These are phyloP conservation scores for Halictus quadricinctus DNA, from an alignment of 2,888 invertebrate species.

Conservation along the genomic window DNA sequence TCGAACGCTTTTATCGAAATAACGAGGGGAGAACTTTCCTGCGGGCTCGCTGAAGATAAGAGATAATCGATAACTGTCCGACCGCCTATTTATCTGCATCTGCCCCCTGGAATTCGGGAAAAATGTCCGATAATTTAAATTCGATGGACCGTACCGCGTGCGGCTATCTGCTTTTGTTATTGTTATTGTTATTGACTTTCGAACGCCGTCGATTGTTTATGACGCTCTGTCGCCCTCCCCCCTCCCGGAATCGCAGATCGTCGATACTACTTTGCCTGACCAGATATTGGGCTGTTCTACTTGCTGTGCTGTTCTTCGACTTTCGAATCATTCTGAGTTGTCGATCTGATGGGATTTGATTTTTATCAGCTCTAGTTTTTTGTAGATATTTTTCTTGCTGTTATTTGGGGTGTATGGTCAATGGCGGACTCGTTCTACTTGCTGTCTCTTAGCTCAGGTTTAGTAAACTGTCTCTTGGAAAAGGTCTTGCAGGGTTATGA, in stretches of 20 bases:
- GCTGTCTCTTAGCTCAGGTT: too few species aligned
- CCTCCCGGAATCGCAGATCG: not conserved
- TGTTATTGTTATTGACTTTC: conserved; percentile 1
- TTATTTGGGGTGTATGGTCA: not conserved
- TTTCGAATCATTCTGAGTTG: not conserved
- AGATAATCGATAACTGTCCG: conserved; percentile 8
- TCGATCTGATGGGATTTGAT: not conserved
- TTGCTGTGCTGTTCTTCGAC: not conserved
- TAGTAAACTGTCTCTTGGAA: too few species aligned
- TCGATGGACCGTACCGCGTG: not conserved
- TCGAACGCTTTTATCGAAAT: conserved; percentile 41
- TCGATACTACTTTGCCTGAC: not conserved
- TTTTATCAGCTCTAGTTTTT: not conserved
- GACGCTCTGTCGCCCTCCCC: not conserved
- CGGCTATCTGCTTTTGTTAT: not conserved
- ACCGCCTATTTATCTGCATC: conserved; percentile 16
- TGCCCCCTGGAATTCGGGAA: conserved; percentile 19
- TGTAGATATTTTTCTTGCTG: not conserved
- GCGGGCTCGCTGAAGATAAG: conserved; percentile 14
- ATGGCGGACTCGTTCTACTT: not conserved
- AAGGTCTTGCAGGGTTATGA: too few species aligned
- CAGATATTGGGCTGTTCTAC: not conserved
- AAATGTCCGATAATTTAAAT: conserved; percentile 24
- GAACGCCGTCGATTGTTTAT: not conserved
- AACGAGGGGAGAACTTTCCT: conserved; percentile 32